A percentile compares a stretch with the other conserved stretches of the same genome.
phyloP scores from a whole-genome alignment of 2,113 vertebrate species.

The Cephalophus harveyi region DNA sequence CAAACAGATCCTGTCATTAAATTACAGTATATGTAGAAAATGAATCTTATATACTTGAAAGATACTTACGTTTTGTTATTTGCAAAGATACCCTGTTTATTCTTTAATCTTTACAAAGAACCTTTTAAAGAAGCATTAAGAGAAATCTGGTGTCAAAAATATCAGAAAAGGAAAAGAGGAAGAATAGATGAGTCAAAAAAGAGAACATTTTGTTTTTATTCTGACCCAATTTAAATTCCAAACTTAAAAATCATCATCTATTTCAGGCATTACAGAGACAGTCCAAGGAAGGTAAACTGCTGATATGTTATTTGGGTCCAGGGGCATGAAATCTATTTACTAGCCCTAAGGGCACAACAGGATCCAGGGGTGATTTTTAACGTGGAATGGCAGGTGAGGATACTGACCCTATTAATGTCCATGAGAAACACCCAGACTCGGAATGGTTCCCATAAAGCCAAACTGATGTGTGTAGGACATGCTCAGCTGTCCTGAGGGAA shows the following conservation, averaged over 20 bases:
- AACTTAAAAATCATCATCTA: neutral
- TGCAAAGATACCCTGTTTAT: neutral
- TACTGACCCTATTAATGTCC: constrained; percentile 66
- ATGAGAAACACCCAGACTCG: constrained; percentile 69
- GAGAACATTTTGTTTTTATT: neutral
- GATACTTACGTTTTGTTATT: neutral
- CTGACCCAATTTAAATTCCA: neutral
- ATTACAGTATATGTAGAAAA: neutral
- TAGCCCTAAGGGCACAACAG: constrained; percentile 43
- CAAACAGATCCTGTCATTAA: neutral
- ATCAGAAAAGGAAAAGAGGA: neutral
- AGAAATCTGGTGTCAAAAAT: neutral
- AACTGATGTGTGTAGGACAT: constrained; percentile 40
- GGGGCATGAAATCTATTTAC: constrained; percentile 43
- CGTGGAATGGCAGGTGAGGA: constrained; percentile 50
- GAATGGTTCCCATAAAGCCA: constrained; percentile 66
- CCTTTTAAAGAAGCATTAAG: neutral
- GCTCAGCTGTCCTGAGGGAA: constrained; percentile 8
- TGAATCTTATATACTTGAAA: neutral
- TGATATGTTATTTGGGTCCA: constrained; percentile 26
- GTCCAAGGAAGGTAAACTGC: neutral
- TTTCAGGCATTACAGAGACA: neutral
- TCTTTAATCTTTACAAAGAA: neutral
- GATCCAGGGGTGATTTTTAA: constrained; percentile 48
- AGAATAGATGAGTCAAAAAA: neutral